Percentiles rank a stretch among this genome's conserved stretches.
These are phyloP conservation scores for Archivesica marissinica DNA, from an alignment of 1,140 invertebrate species.

Conservation along the genomic window DNA sequence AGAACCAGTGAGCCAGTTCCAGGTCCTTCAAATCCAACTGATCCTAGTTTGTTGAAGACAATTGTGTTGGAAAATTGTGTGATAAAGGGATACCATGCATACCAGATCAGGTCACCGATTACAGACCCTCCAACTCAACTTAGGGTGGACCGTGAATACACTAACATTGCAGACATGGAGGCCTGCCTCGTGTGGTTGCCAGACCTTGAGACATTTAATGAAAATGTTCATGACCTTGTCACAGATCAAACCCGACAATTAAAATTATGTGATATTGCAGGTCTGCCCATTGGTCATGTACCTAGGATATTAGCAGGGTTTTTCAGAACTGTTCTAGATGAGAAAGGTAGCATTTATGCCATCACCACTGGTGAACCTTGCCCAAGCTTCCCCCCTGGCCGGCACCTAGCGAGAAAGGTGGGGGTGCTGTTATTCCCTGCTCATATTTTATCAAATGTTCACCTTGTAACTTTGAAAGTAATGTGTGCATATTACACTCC, in stretches of 20 bases:
- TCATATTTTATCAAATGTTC: neutral
- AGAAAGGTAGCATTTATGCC: neutral
- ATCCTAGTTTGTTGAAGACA: too few species aligned
- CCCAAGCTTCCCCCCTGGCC: conserved; percentile 47
- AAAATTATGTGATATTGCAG: conserved; percentile 29
- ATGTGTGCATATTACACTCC: too few species aligned
- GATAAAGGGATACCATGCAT: conserved; percentile 26
- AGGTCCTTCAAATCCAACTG: too few species aligned
- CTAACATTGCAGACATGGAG: conserved; percentile 18
- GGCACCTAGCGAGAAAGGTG: conserved; percentile 13
- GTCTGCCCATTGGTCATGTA: conserved; percentile 51
- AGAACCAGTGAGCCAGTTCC: too few species aligned
- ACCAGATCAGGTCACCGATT: conserved; percentile 2
- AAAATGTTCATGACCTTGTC: neutral
- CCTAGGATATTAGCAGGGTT: conserved; percentile 18
- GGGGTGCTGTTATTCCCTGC: conserved; percentile 39
- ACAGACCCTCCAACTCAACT: neutral
- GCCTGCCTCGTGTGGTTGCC: conserved; percentile 40
- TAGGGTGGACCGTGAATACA: neutral
- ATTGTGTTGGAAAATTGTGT: neutral
- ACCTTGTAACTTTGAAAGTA: too few species aligned
- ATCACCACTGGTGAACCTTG: neutral
- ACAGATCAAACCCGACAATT: conserved; percentile 42
- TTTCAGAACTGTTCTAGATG: conserved; percentile 41
- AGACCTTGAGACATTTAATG: neutral